Evolutionary conservation across 1,140 invertebrate species (phyloP).

Genomic region (Drosophila simulans): DNA sequence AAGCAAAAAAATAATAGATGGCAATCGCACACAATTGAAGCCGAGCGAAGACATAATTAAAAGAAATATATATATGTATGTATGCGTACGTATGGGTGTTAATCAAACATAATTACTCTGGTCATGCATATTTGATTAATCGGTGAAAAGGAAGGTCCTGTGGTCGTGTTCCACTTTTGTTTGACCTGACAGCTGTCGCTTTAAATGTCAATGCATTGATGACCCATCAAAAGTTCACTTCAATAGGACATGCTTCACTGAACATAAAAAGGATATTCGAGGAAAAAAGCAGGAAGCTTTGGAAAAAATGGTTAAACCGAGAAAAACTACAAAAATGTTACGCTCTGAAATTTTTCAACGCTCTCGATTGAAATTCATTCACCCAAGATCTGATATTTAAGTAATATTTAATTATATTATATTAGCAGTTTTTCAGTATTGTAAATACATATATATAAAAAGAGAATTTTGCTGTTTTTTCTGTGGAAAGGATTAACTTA

Average conservation of each 20-base stretch:
- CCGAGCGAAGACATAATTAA: slow-evolving; percentile 65
- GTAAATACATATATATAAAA: neutral
- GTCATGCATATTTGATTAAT: slow-evolving; percentile 71
- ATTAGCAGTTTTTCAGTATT: neutral
- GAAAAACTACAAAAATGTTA: neutral
- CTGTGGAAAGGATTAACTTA: slow-evolving; percentile 15
- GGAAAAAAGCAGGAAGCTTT: too few relatives aligned
- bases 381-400: too few relatives aligned
- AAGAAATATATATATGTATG: slow-evolving; percentile 53
- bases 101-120: slow-evolving; percentile 77
- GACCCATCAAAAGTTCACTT: slow-evolving; percentile 15
- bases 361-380: too few relatives aligned
- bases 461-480: neutral
- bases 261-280: neutral
- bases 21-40: slow-evolving; percentile 10
- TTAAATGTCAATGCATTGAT: slow-evolving; percentile 52
- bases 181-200: slow-evolving; percentile 61
- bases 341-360: too few relatives aligned
- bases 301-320: neutral
- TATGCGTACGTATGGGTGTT: slow-evolving; percentile 62
- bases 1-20: slow-evolving; percentile 28
- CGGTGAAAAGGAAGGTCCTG: neutral
- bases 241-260: neutral
- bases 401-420: neutral
- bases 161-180: slow-evolving; percentile 8